Conservation (phyloP, 2,797 vertebrate genomes). For the Gymnothorax javanicus region DNA sequence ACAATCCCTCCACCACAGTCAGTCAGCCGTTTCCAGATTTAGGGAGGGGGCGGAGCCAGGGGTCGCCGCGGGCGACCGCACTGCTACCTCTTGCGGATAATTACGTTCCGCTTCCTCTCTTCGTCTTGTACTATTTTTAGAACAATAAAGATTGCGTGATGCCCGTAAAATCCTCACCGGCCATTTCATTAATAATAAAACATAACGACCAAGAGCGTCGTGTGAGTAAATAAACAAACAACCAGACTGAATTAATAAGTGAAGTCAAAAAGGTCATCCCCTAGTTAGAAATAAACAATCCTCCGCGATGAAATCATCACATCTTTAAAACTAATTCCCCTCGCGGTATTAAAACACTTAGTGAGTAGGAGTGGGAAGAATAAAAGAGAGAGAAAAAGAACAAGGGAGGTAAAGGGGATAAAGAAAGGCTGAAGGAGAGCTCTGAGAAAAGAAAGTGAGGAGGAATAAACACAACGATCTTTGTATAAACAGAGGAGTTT, state of each 20-base stretch:
- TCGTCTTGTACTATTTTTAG: conserved; percentile 62
- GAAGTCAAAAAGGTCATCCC: conserved; percentile 30
- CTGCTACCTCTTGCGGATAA: conserved; percentile 58
- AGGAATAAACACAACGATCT: conserved; percentile 49
- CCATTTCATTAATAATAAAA: conserved; percentile 14
- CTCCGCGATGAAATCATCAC: conserved; percentile 35
- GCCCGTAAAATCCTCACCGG: conserved; percentile 40
- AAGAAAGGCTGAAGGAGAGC: conserved; percentile 23
- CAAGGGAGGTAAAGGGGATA: background rate
- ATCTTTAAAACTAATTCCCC: conserved; percentile 32
- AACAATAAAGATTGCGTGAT: conserved; percentile 55
- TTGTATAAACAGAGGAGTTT: conserved; percentile 64
- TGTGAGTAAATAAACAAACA: conserved; percentile 20
- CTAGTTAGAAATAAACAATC: conserved; percentile 22
- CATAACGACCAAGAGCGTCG: background rate
- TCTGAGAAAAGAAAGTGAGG: background rate
- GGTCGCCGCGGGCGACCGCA: conserved; percentile 44
- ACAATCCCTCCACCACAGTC: conserved; percentile 31
- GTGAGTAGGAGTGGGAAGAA: conserved; percentile 30
- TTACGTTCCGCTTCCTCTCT: conserved; percentile 52
- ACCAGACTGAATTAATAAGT: conserved; percentile 13
- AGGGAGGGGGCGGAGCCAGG: conserved; percentile 50
- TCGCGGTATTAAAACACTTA: conserved; percentile 40
- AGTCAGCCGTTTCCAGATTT: conserved; percentile 69
- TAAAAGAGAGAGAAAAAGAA: background rate